Conservation (phyloP, 2,113 vertebrate species). For the Andinoacara biseriatus region DNA sequence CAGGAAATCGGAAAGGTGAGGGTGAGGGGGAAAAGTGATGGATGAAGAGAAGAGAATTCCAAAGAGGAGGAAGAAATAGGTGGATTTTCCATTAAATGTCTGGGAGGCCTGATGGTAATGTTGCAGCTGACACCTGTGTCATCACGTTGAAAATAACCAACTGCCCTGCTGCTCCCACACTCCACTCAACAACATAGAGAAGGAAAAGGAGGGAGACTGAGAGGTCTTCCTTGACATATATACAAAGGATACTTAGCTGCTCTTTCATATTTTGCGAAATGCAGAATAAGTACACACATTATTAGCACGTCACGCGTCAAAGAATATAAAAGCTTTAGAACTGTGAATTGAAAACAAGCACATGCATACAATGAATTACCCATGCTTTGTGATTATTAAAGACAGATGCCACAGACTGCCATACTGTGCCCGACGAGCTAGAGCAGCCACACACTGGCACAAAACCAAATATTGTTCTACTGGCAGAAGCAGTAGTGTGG, state of each 20-base stretch:
- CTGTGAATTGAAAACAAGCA: background rate
- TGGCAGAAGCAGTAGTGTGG: background rate
- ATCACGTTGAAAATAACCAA: constrained; percentile 48
- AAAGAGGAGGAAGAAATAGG: constrained; percentile 27
- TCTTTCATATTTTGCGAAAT: background rate
- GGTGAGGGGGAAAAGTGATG: constrained; percentile 24
- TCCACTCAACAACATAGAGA: constrained; percentile 37
- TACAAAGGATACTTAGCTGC: constrained; percentile 25
- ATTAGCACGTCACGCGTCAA: background rate
- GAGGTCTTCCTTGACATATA: constrained; percentile 14
- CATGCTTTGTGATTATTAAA: background rate
- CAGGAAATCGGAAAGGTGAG: constrained; percentile 56
- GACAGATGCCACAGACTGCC: background rate
- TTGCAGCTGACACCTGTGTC: constrained; percentile 69
- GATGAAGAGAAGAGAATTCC: constrained; percentile 11
- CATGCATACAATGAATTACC: background rate
- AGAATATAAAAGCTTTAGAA: background rate
- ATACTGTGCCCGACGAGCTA: background rate
- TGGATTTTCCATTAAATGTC: constrained; percentile 68
- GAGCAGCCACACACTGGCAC: background rate
- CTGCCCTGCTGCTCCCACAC: constrained; percentile 58
- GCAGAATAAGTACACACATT: background rate
- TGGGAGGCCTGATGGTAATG: constrained; percentile 61
- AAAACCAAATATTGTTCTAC: constrained; percentile 10
- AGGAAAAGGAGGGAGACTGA: background rate